Percentiles rank a stretch among this genome's conserved stretches.
Evolutionary conservation across 1,140 invertebrate genomes (phyloP).

Genomic region (Drosophila pallidifrons): DNA sequence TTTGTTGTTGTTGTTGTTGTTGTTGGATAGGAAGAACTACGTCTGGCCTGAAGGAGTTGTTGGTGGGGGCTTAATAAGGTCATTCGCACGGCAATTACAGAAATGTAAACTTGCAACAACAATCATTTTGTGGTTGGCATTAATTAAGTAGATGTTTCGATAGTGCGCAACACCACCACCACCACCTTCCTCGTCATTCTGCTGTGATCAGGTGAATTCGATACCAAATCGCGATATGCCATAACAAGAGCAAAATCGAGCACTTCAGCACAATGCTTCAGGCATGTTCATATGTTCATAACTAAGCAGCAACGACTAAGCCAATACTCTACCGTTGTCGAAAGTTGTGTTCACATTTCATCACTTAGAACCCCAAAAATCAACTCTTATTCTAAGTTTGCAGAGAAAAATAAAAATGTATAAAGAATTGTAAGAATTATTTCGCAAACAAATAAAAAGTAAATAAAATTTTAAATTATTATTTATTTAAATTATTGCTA

Average conservation of each 20-base stretch:
- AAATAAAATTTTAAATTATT: too few species aligned
- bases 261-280: constrained; percentile 1
- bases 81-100: constrained; percentile 30
- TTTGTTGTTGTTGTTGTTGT: background rate
- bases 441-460: too few species aligned
- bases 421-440: too few species aligned
- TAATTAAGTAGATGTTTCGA: constrained; percentile 12
- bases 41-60: background rate
- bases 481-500: too few species aligned
- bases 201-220: constrained; percentile 31
- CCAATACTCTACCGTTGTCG: background rate
- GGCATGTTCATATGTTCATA: background rate
- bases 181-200: background rate
- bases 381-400: too few species aligned
- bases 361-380: too few species aligned
- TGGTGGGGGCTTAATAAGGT: constrained; percentile 19
- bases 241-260: constrained; percentile 5
- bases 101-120: constrained; percentile 19
- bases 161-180: background rate
- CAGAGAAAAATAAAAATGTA: too few species aligned
- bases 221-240: constrained; percentile 19
- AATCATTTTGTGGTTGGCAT: constrained; percentile 11
- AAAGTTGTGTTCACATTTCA: too few species aligned
- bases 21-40: too few species aligned
- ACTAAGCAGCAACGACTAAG: background rate